Percentiles rank a stretch among this genome's conserved stretches.
Evolutionary conservation across 2,113 vertebrate genomes (phyloP).

Genomic region (Crocuta crocuta): DNA sequence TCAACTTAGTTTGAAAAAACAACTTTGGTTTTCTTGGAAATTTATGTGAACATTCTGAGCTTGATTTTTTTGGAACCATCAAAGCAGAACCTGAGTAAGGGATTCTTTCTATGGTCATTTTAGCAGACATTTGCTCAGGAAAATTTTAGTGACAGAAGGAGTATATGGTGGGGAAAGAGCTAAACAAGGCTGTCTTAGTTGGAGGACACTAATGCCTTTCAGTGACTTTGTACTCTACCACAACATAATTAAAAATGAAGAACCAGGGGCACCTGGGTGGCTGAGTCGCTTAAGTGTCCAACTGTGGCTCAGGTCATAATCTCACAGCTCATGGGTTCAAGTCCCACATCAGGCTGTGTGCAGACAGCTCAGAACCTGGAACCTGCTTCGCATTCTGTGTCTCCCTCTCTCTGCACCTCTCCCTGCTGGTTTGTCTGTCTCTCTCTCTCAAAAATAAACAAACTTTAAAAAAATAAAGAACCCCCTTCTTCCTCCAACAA

Average conservation of each 20-base stretch:
- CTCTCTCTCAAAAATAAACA: background rate
- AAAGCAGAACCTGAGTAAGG: background rate
- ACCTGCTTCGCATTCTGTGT: background rate
- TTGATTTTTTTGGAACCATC: background rate
- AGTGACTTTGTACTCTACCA: background rate
- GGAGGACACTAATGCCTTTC: background rate
- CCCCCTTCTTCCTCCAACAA: no score
- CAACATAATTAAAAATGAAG: background rate
- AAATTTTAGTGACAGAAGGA: background rate
- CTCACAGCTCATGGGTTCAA: background rate
- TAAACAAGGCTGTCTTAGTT: background rate
- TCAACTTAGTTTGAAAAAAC: background rate
- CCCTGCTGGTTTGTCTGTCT: background rate
- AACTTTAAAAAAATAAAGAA: background rate
- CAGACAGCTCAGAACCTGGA: no score
- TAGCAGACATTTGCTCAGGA: background rate
- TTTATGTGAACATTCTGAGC: background rate
- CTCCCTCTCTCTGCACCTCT: background rate
- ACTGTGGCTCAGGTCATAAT: background rate
- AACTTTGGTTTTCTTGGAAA: background rate
- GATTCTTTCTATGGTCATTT: background rate
- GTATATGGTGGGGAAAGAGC: background rate
- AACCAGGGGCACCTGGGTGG: background rate
- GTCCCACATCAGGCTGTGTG: background rate
- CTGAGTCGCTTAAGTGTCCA: background rate